A percentile compares a stretch with the other conserved stretches of the same genome.
phyloP scores from a whole-genome alignment of 2,888 invertebrate genomes.

The Cryptocephalus moraei region DNA sequence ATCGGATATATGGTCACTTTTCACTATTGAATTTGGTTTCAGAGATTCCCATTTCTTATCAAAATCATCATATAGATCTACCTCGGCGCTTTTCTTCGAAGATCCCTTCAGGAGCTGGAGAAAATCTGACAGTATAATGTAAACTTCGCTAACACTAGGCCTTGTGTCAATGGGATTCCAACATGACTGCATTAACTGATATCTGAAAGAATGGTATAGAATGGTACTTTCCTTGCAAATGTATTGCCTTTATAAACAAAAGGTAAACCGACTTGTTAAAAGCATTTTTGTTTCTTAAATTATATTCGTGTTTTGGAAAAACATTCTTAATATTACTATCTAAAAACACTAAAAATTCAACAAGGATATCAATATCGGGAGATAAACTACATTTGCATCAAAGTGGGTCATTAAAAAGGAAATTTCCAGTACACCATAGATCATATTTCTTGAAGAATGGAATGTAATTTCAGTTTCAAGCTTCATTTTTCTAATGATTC shows the following conservation, averaged over 20 bases:
- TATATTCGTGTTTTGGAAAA: too few relatives aligned
- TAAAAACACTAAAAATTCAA: neutral
- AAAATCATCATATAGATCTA: conserved; percentile 43
- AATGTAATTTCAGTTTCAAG: too few relatives aligned
- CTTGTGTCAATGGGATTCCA: conserved; percentile 45
- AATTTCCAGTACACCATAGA: too few relatives aligned
- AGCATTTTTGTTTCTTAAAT: too few relatives aligned
- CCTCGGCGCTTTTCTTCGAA: conserved; percentile 14
- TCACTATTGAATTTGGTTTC: conserved; percentile 54
- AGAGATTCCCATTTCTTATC: conserved; percentile 64
- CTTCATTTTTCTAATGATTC: too few relatives aligned
- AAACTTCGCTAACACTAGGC: conserved; percentile 42
- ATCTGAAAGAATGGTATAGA: conserved; percentile 37
- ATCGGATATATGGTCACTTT: conserved; percentile 40
- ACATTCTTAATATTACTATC: conserved; percentile 1
- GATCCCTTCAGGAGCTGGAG: conserved; percentile 32
- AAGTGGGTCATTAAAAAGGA: too few relatives aligned
- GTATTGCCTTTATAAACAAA: too few relatives aligned
- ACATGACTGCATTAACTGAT: conserved; percentile 63
- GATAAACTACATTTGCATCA: too few relatives aligned
- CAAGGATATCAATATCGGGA: neutral
- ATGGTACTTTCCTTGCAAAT: neutral
- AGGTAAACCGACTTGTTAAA: too few relatives aligned
- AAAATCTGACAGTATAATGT: conserved; percentile 42
- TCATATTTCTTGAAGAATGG: too few relatives aligned